Conservation (phyloP, 2,888 invertebrate genomes). For the Synergus japonicus region DNA sequence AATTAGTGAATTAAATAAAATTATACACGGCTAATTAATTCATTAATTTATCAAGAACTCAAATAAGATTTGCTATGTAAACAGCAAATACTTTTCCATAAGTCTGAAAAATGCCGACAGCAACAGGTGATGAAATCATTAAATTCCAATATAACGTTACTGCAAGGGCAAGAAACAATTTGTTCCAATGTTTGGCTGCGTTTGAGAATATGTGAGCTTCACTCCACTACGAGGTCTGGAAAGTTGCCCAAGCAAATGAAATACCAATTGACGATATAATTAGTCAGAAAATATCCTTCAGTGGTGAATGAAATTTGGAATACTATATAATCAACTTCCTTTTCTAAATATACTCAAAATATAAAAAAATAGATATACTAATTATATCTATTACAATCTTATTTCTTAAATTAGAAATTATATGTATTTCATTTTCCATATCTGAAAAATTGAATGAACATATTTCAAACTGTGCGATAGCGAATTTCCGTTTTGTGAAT, state of each 20-base stretch:
- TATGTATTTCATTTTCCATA: background rate
- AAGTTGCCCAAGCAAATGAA: slow-evolving; percentile 32
- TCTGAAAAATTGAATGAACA: too few relatives aligned
- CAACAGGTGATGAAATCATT: slow-evolving; percentile 34
- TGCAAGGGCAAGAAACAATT: slow-evolving; percentile 15
- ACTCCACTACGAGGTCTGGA: slow-evolving; percentile 27
- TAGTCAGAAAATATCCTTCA: background rate
- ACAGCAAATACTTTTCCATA: background rate
- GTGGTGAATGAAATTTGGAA: background rate
- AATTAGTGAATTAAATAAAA: background rate
- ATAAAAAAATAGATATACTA: background rate
- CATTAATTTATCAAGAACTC: background rate
- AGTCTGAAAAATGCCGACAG: slow-evolving; percentile 2
- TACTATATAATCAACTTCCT: background rate
- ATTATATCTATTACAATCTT: background rate
- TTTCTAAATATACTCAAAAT: background rate
- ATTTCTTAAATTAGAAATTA: too few relatives aligned
- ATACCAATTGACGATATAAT: slow-evolving; percentile 20
- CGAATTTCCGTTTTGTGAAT: background rate
- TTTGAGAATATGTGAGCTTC: slow-evolving; percentile 30
- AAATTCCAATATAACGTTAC: slow-evolving; percentile 14
- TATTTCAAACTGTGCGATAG: too few relatives aligned
- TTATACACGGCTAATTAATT: background rate
- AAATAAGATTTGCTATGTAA: background rate
- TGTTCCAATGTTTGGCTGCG: slow-evolving; percentile 30